phyloP scores from a whole-genome alignment of 2,113 vertebrate genomes.

The Tapirus terrestris region DNA sequence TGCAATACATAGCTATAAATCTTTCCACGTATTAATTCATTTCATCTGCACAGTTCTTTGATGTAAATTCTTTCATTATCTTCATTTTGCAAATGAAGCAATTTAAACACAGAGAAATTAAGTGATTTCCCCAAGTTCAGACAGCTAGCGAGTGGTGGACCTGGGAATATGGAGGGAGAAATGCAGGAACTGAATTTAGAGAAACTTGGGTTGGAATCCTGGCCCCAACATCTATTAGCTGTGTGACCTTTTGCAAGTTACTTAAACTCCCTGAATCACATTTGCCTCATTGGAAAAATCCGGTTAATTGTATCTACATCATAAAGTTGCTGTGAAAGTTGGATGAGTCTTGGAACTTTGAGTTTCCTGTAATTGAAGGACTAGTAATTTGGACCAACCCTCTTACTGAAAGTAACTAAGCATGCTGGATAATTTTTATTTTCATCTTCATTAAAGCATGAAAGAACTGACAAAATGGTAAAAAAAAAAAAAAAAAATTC shows the following conservation, averaged over 20 bases:
- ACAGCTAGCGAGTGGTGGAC: background rate
- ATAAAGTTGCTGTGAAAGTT: background rate
- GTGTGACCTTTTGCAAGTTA: slow-evolving; percentile 23
- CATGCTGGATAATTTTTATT: background rate
- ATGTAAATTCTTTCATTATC: background rate
- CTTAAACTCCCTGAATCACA: slow-evolving; percentile 52
- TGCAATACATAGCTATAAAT: background rate
- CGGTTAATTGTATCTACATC: background rate
- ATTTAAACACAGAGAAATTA: background rate
- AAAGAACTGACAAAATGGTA: background rate
- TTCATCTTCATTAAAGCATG: background rate
- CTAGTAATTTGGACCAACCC: background rate
- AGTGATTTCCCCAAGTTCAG: background rate
- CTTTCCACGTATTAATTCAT: background rate
- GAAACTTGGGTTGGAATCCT: background rate
- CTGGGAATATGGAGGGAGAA: background rate
- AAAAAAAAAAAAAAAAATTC: background rate
- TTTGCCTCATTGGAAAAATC: slow-evolving; percentile 50
- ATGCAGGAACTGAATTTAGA: background rate
- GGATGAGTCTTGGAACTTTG: background rate
- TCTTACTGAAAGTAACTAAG: slow-evolving; percentile 34
- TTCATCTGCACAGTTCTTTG: background rate
- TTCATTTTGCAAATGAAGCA: background rate
- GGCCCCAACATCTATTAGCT: background rate
- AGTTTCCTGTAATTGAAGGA: slow-evolving; percentile 17